These are phyloP conservation scores for Drosophila pseudoananassae DNA, from an alignment of 1,140 invertebrate species.

Conservation along the genomic window DNA sequence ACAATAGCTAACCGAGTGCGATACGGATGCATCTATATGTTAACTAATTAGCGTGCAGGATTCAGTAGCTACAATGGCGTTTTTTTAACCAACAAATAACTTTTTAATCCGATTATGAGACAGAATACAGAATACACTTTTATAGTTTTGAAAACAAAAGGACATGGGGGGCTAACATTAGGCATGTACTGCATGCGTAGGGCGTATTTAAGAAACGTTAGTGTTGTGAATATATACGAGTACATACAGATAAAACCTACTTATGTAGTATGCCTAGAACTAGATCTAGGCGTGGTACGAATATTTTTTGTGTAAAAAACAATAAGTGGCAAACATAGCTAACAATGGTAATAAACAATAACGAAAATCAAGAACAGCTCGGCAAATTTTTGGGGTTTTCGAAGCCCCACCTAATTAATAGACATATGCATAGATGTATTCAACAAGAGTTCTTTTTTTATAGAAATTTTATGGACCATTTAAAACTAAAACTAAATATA, in stretches of 20 bases:
- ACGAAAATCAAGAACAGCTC: conserved; percentile 17
- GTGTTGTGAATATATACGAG: conserved; percentile 77
- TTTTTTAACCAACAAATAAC: conserved; percentile 45
- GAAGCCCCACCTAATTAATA: conserved; percentile 21
- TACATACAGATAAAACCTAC: conserved; percentile 32
- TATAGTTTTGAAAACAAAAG: conserved; percentile 22
- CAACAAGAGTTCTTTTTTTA: conserved; percentile 49
- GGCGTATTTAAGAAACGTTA: conserved; percentile 71
- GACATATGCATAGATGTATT: conserved; percentile 22
- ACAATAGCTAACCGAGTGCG: conserved; percentile 35
- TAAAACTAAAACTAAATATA: conserved; percentile 33
- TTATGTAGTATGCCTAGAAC: conserved; percentile 22
- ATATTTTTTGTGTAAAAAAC: conserved; percentile 50
- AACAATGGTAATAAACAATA: conserved; percentile 41
- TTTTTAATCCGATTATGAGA: conserved; percentile 31
- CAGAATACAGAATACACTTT: conserved; percentile 31
- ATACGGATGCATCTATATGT: conserved; percentile 56
- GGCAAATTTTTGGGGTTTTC: conserved; percentile 15
- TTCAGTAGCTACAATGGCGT: conserved; percentile 26
- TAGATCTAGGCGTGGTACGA: conserved; percentile 34
- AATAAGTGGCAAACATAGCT: conserved; percentile 46
- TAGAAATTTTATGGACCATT: conserved; percentile 79
- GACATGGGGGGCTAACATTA: background rate
- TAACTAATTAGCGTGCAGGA: conserved; percentile 67
- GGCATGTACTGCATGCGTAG: conserved; percentile 47